Conservation (phyloP, 2,113 vertebrate species). For the Propithecus coquereli region DNA sequence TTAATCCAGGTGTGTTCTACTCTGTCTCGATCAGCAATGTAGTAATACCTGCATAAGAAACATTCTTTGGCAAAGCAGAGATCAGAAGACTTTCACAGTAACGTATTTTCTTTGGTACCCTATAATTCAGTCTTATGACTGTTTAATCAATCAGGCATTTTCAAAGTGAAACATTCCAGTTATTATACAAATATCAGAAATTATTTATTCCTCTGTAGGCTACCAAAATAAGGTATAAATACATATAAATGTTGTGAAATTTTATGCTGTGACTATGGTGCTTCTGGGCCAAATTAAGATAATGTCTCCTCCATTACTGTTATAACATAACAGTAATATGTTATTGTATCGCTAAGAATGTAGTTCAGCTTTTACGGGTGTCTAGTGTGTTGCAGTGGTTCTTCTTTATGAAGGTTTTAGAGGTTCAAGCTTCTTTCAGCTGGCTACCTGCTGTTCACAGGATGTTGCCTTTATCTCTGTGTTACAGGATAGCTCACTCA, state of each 20-base stretch:
- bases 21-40: neutral
- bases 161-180: neutral
- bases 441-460: neutral
- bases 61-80: neutral
- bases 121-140: neutral
- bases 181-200: neutral
- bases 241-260: neutral
- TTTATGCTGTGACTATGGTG: neutral
- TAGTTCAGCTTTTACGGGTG: neutral
- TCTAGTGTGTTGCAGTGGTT: neutral
- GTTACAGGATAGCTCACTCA: neutral
- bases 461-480: neutral
- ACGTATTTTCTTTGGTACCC: neutral
- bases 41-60: neutral
- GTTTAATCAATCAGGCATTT: neutral
- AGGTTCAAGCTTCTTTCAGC: neutral
- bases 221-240: neutral
- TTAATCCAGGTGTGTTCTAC: neutral
- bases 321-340: too few species aligned
- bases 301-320: neutral
- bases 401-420: neutral
- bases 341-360: neutral
- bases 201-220: neutral
- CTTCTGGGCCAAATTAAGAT: neutral
- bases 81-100: neutral